Conservation (phyloP, 2,113 vertebrate species). For the Pseudopodoces humilis region DNA sequence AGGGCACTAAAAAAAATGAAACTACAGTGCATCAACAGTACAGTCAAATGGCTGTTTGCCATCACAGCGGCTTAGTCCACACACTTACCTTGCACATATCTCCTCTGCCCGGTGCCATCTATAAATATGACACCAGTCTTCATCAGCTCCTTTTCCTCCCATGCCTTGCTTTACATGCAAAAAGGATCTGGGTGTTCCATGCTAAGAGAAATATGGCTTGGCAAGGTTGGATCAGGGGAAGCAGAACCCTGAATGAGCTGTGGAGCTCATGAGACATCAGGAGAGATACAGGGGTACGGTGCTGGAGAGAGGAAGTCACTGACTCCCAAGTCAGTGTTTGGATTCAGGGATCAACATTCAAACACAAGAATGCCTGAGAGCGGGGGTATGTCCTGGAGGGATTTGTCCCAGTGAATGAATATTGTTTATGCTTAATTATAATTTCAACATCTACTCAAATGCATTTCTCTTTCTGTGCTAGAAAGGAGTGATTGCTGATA, state of each 20-base stretch:
- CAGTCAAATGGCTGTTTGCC: not conserved
- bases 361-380: not conserved
- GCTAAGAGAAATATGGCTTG: not conserved
- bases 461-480: not conserved
- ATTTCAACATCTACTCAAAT: not conserved
- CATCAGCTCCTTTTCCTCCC: not conserved
- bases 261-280: not conserved
- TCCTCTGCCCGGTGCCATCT: accelerated
- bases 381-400: not conserved
- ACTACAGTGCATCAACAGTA: not conserved
- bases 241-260: not conserved
- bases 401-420: not conserved
- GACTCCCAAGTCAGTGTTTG: not conserved
- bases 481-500: not conserved
- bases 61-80: not conserved
- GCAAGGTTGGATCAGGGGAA: not conserved
- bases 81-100: not conserved
- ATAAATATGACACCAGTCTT: not conserved
- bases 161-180: not conserved
- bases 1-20: not conserved
- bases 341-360: not conserved
- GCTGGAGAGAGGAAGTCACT: not conserved
- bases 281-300: accelerated
- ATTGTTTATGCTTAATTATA: not conserved
- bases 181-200: not conserved